Evolutionary conservation across 2,113 vertebrate species (phyloP), one percentile per base, ranked within the genome.

Genomic region (Eulemur rufifrons): DNA sequence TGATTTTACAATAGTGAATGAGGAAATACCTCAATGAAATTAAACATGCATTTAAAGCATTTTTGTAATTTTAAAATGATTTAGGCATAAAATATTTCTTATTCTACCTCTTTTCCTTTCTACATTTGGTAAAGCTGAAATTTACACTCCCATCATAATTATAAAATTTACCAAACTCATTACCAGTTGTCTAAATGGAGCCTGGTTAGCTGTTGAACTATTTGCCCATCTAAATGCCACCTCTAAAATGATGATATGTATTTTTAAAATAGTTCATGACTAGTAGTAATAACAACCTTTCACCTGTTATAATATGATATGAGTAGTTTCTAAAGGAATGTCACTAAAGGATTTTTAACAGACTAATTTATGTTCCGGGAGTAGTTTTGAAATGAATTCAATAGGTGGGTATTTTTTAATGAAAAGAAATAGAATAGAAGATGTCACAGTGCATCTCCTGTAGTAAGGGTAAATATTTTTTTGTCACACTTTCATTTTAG

Each of bases 1-100:
- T 23, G 5, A 18, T 87, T 96, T 96, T 96, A 78, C 86, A 95
- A 86, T 86, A 71, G 29, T 61, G 17, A 92, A 84, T 96, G 27
- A 98, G 96, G 94, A 98, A 98, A 93, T 97, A 82, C 54, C 7
- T 91, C 45, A 59, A 0, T 86, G 32, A 95, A 95, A 89, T 95
- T 87, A 76, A 94, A 71, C 25, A 56, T 27, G 0, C 17, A 84
- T 25, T 91, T 91, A 84, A 95, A 91, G 4, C 10, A 94, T 96
- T 92, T 97, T 90, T 77, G 14, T 94, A 87, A 32, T 71, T 96
- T 90, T 54, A 37, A 73, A 85, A 74, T 91, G 5, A 89, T 45
- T 93, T 63, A 29, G 11, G 3, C 52, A 64, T 59, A 77, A 94
- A 88, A 77, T 82, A 85, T 59, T 88, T 14, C 82, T 56, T 74